A percentile compares a stretch with the other conserved stretches of the same genome.
phyloP scores from a whole-genome alignment of 1,140 invertebrate genomes.

The Brachionus paranguensis region DNA sequence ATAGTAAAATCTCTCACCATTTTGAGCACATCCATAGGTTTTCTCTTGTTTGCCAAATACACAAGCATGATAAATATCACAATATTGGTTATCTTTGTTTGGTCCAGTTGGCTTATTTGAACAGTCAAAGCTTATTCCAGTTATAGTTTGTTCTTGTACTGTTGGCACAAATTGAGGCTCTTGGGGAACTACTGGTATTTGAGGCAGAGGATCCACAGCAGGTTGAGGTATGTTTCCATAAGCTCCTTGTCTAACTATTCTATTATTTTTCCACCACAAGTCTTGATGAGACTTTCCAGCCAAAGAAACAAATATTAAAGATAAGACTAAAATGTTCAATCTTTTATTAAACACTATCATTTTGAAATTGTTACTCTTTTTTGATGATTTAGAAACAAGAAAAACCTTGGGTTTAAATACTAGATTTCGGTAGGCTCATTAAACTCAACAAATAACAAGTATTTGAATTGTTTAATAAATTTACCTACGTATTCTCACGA shows the following conservation, averaged over 20 bases:
- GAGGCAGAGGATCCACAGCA: not conserved
- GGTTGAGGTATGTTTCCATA: not conserved
- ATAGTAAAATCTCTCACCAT: slow-evolving; percentile 38
- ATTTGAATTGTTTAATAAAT: slow-evolving; percentile 18
- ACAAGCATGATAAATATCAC: slow-evolving; percentile 40
- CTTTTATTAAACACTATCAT: slow-evolving; percentile 6
- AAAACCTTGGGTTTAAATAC: not conserved
- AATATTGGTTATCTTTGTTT: slow-evolving; percentile 23
- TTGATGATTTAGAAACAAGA: not conserved
- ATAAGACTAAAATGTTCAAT: not conserved
- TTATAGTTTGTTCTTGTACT: not conserved
- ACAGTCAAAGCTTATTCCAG: slow-evolving; percentile 38
- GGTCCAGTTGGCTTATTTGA: slow-evolving; percentile 1
- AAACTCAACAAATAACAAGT: slow-evolving; percentile 11
- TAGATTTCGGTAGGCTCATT: not conserved
- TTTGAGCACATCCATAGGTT: slow-evolving; percentile 34
- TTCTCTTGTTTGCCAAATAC: slow-evolving; percentile 30
- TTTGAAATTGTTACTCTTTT: not conserved
- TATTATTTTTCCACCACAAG: not conserved
- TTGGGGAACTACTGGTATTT: not conserved
- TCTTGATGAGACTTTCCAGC: not conserved
- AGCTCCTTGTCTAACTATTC: not conserved
- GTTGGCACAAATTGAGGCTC: slow-evolving; percentile 7
- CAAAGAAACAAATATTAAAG: not conserved
- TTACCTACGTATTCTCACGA: slow-evolving; percentile 9